Evolutionary conservation across 2,113 vertebrate species (phyloP), one percentile per base, ranked within the genome.

Genomic region (Clupea harengus): DNA sequence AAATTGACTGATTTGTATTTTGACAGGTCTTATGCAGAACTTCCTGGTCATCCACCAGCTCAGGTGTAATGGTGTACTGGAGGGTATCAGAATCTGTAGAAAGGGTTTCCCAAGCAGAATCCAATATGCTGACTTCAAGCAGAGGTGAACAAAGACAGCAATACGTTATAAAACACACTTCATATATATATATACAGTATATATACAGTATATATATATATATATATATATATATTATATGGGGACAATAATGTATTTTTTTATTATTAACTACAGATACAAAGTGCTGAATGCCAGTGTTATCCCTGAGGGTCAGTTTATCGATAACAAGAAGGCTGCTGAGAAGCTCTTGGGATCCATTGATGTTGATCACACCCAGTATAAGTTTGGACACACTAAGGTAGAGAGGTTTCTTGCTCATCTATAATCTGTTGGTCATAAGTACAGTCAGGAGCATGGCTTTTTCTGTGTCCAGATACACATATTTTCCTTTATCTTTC

Each of bases 301-400:
- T 64, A 90, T 90, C 83, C 91, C 91, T 17, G 89, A 91, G 81
- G 91, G 90, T 6, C 90, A 91, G 75, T 90, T 90, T 82, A 89
- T 89, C 50, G 90, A 90, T 67, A 89, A 90, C 86, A 90, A 89
- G 83, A 90, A 90, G 54, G 88, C 88, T 72, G 15, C 50, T 85
- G 91, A 91, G 87, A 91, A 92, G 72, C 87, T 92, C 52, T 85
- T 90, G 49, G 87, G 86, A 44, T 91, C 89, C 64, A 90, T 92
- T 22, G 88, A 90, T 11, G n/a, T 90, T 32, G 83, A 90, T 82
- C 90, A 91, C 28, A 86, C 81, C 13, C 86, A 92, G 85, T 91
- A 92, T 46, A 88, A 82, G 87, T 91, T 92, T 89, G 91, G 91
- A 86, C 89, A 92, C 85, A 92, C 91, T 20, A 92, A 92, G 91